Conservation (phyloP, 2,888 invertebrate genomes). For the Zaprionus lineosus region DNA sequence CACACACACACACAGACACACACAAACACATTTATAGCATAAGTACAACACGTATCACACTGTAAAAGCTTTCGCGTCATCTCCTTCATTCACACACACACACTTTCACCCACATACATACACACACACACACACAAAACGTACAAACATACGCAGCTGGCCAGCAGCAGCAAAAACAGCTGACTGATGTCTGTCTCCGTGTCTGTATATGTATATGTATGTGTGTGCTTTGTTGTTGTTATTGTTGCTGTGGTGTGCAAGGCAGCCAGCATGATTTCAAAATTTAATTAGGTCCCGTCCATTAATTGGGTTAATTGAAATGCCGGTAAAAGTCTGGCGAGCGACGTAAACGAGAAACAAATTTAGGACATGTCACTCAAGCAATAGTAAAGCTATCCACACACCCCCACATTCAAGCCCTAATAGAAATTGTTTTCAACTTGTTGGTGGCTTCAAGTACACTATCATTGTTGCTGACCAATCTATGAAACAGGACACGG, state of each 20-base stretch:
- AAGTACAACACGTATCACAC: conserved; percentile 11
- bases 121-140: conserved; percentile 21
- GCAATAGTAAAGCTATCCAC: conserved; percentile 13
- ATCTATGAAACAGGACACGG: not conserved
- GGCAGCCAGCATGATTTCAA: conserved; percentile 71
- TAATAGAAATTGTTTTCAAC: conserved; percentile 31
- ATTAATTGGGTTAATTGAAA: conserved; percentile 82
- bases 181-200: conserved; percentile 59
- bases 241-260: conserved; percentile 31
- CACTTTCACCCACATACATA: conserved; percentile 8
- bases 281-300: conserved; percentile 81
- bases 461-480: conserved; percentile 7
- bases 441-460: conserved; percentile 20
- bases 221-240: conserved; percentile 25
- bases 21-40: conserved; percentile 8
- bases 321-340: conserved; percentile 76
- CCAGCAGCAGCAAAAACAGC: conserved; percentile 62
- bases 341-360: conserved; percentile 34
- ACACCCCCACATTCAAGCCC: not conserved
- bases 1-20: conserved; percentile 12
- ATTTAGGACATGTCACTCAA: conserved; percentile 77
- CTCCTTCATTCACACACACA: conserved; percentile 46
- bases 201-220: conserved; percentile 12
- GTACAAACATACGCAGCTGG: conserved; percentile 52
- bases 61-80: conserved; percentile 61